These are phyloP conservation scores for Muntiacus reevesi DNA, from an alignment of 2,113 vertebrate species.

Conservation along the genomic window DNA sequence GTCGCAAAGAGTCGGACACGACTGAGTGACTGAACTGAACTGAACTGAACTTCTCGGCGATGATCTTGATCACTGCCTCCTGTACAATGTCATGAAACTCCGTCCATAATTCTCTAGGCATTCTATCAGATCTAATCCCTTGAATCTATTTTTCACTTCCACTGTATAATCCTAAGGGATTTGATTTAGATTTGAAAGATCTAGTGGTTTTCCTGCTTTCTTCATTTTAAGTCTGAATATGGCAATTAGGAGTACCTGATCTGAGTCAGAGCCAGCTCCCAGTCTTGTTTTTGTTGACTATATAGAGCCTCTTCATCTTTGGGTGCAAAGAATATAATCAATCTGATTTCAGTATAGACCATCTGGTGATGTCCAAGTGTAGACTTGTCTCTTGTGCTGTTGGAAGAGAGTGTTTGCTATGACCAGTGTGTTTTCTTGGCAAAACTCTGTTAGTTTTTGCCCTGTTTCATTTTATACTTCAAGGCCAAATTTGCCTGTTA, in stretches of 20 bases:
- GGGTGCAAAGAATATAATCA: not conserved
- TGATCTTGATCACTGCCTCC: not conserved
- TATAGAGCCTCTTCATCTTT: not conserved
- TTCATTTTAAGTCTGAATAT: not conserved
- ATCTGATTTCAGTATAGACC: not conserved
- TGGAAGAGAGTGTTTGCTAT: not conserved
- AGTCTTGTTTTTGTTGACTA: not conserved
- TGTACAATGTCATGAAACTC: not conserved
- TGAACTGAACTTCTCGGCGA: not conserved
- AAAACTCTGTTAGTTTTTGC: not conserved
- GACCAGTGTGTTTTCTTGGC: not conserved
- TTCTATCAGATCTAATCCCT: not conserved
- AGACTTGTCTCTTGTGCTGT: not conserved
- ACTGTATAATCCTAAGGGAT: not conserved
- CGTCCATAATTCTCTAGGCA: not conserved
- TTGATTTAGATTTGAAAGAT: not conserved
- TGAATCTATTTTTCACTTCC: not conserved
- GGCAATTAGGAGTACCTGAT: not conserved
- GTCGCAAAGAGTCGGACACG: too few species aligned
- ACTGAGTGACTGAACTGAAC: too few species aligned
- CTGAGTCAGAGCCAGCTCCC: not conserved
- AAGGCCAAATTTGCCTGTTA: not conserved
- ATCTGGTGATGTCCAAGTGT: not conserved
- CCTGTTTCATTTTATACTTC: not conserved
- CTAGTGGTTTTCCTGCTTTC: not conserved